These are phyloP conservation scores for Tethya wilhelma DNA, from an alignment of 37 sponge, comb jelly and placozoan genomes.

Conservation along the genomic window DNA sequence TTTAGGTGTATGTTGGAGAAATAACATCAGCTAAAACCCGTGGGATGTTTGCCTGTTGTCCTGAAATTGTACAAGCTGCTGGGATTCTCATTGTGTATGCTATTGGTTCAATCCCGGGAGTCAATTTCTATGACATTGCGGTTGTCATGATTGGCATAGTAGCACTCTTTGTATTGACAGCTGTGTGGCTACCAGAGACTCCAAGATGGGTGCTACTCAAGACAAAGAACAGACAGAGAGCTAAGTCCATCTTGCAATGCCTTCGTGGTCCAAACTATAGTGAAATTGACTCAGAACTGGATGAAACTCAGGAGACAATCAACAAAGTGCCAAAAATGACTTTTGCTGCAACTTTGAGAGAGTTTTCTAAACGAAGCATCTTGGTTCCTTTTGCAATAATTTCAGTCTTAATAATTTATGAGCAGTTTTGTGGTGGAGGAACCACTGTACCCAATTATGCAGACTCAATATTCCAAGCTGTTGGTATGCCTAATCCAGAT, in stretches of 20 bases:
- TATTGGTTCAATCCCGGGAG: slow-evolving; percentile 12
- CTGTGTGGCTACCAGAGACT: slow-evolving; percentile 46
- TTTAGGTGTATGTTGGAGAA: too few relatives aligned
- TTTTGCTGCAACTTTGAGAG: too few relatives aligned
- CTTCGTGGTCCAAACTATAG: slow-evolving; percentile 45
- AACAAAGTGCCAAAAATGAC: too few relatives aligned
- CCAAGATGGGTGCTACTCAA: slow-evolving; percentile 67
- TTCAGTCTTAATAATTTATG: slow-evolving; percentile 7
- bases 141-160: slow-evolving; percentile 14
- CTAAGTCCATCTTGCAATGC: slow-evolving; percentile 30
- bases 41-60: too few relatives aligned
- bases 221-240: slow-evolving; percentile 2
- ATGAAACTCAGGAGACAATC: slow-evolving; percentile 3
- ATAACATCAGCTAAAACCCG: too few relatives aligned
- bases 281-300: slow-evolving; percentile 17
- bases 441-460: slow-evolving; percentile 40
- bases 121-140: slow-evolving; percentile 28
- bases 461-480: slow-evolving; percentile 38
- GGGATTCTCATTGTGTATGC: too few relatives aligned
- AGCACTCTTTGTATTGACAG: background rate
- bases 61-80: too few relatives aligned
- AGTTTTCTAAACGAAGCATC: too few relatives aligned
- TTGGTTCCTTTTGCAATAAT: slow-evolving; percentile 5
- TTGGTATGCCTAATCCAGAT: slow-evolving; percentile 15
- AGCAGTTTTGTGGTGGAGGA: slow-evolving; percentile 64